Evolutionary conservation across 2,888 invertebrate species (phyloP), one percentile per base, ranked within the genome.

Genomic region (Strigamia crassipes): DNA sequence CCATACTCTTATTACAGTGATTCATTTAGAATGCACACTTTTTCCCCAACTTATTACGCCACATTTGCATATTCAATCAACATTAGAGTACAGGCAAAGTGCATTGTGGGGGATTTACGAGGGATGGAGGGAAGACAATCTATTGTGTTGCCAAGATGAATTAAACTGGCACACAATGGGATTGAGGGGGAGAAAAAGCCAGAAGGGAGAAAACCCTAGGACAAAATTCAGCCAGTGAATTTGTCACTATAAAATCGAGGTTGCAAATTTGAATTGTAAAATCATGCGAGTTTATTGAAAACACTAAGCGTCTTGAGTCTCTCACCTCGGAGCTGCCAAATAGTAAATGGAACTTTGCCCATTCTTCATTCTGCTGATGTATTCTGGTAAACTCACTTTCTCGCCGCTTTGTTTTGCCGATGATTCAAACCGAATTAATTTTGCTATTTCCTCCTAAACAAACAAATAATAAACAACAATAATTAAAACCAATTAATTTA

Each of bases 371-470:
- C 92, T 90, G 51, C 90, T 90, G 82, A 91, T 91, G 87, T 99
- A 99, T 81, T 98, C 95, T 0, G 92, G 90, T 38, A 99, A 89
- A 1, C 93, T 93, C 4, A 95, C 92, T 85, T 91, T 91, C 84
- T 92, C 91, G 0, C 94, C 94, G 10, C 90, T 89, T 15, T 91
- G 90, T 83, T 91, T 89, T 84, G 92, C 92, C 0, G 97, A 98
- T 0, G 97, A 96, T 88, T 99, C 98, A 88, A 96, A 99, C 80
- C 96, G 90, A 82, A 98, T 89, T 79, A 98, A 89, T 88, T 96
- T 96, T 0, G 94, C 92, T 84, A 98, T 94, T 86, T 95, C 94
- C 88, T 98, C 97, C 94, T 95, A 84, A 0, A 86, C 86, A 84
- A 34, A 82, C 79, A 81, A 83, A 13, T 38, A 79, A 77, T 23